Percentiles rank a stretch among this genome's conserved stretches.
These are phyloP conservation scores for Camponotus fellah DNA, from an alignment of 2,888 invertebrate genomes.

Conservation along the genomic window DNA sequence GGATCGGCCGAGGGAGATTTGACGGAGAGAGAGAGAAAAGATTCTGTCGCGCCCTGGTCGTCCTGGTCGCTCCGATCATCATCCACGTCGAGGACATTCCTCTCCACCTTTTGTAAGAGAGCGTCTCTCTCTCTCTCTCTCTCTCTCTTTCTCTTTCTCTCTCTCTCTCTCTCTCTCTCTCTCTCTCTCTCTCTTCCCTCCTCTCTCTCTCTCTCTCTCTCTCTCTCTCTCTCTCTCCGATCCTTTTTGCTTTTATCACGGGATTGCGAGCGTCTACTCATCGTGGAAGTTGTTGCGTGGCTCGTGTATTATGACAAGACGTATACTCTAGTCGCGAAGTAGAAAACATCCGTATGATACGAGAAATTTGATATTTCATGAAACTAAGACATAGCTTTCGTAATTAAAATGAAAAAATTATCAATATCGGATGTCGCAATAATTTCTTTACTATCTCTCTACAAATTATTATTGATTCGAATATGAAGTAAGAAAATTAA, in stretches of 20 bases:
- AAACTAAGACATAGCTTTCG: background rate
- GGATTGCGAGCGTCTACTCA: conserved; percentile 37
- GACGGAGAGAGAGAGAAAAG: conserved; percentile 3
- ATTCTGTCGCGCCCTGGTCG: conserved; percentile 8
- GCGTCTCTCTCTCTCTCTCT: background rate
- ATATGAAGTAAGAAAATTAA: background rate
- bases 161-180: too few relatives aligned
- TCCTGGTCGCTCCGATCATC: background rate
- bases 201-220: background rate
- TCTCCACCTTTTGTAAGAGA: conserved; percentile 20
- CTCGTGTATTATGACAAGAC: conserved; percentile 23
- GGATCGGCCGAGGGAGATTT: conserved; percentile 12
- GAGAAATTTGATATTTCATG: background rate
- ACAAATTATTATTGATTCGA: background rate
- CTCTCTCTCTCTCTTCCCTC: too few relatives aligned
- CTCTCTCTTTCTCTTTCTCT: background rate
- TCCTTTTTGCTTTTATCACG: conserved; percentile 24
- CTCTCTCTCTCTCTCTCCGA: background rate
- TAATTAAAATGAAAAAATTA: background rate
- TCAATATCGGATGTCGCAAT: background rate
- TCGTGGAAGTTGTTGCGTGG: conserved; percentile 32
- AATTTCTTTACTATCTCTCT: background rate
- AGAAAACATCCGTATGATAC: conserved; percentile 5
- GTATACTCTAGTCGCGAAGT: background rate
- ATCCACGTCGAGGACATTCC: conserved; percentile 24